Base-by-base conservation (phyloP, 2,888 invertebrate species). In the Aricia artaxerxes region DNA sequence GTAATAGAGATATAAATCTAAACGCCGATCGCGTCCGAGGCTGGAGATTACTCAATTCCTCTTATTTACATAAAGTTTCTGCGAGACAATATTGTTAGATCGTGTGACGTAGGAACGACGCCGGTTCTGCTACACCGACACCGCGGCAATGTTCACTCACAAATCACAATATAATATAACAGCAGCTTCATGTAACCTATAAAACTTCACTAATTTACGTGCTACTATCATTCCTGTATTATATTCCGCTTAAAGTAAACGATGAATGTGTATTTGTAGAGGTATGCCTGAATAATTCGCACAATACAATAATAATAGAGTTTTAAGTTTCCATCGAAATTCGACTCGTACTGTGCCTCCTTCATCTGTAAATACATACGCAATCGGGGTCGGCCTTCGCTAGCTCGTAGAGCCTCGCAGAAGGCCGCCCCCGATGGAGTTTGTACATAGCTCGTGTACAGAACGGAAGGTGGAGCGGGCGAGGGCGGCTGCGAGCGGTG, bases 401-500 rank as follows among this genome's bases (percentile, higher is more conserved):
- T 2, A 4, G 40, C 3, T 31, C 64, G 31, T 4, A 4, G 31
- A 49, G 76, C 53, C 35, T 13, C 53, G 53, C 76, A 13, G 76
- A 31, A 76, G 60, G 78, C 60, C 49, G 44, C 40, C 31, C 73
- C 44, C 44, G 80, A 81, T 53, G 77, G 79, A 80, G 73, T 80
- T 82, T 82, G 82, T 82, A 82, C 82, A 82, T 82, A 82, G 78
- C 77, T 61, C 38, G 79, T 81, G 81, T 82, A 81, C 81, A 81
- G 81, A 83, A 79, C 77, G 80, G 79, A 80, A 78, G 69, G 77
- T 72, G 73, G 60, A 24, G 79, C 69, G 78, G 40, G 78, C 76
- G 79, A 64, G 79, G 80, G 16, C 75, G 35, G 78, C 75, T 64
- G 60, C 35, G 81, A 24, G 49, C 69, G 81, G 80, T 83, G 81